Percentiles rank a stretch among this genome's conserved stretches.
Evolutionary conservation across 2,797 vertebrate species (phyloP).

Genomic region (Atherinosoma microstoma): DNA sequence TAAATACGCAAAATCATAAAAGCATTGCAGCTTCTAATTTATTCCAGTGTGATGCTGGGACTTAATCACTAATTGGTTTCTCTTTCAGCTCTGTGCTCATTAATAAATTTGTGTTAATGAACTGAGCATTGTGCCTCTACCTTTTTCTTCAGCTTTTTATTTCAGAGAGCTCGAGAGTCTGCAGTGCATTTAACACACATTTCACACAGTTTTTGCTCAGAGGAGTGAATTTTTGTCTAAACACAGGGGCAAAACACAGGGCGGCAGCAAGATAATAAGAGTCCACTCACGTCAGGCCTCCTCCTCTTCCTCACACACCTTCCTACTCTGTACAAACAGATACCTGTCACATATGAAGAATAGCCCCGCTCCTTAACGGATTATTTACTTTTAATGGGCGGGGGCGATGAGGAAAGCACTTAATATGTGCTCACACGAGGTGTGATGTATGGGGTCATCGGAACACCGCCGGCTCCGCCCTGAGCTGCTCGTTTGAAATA

Average conservation of each 20-base stretch:
- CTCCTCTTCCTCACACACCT: constrained; percentile 50
- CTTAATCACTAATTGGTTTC: constrained; percentile 66
- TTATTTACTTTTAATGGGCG: constrained; percentile 87
- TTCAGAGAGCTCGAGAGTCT: constrained; percentile 7
- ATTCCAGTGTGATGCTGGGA: constrained; percentile 61
- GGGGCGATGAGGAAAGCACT: constrained; percentile 77
- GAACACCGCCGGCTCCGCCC: constrained; percentile 57
- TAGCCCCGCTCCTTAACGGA: constrained; percentile 70
- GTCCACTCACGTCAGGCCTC: constrained; percentile 61
- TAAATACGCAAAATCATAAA: constrained; percentile 82
- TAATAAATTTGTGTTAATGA: constrained; percentile 80
- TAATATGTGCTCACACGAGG: constrained; percentile 83
- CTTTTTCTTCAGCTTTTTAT: constrained; percentile 58
- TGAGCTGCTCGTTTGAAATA: constrained; percentile 56
- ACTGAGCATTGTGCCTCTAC: constrained; percentile 72
- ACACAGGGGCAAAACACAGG: constrained; percentile 1
- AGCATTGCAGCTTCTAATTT: constrained; percentile 68
- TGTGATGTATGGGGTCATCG: constrained; percentile 83
- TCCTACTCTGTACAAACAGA: constrained; percentile 71
- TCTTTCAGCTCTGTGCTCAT: constrained; percentile 65
- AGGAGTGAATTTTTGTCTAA: background rate
- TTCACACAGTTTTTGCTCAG: background rate
- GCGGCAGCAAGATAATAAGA: constrained; percentile 5
- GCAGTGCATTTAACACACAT: background rate
- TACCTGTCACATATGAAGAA: constrained; percentile 82